Evolutionary conservation across 2,888 invertebrate genomes (phyloP).

Genomic region (Cheilosia vulpina): DNA sequence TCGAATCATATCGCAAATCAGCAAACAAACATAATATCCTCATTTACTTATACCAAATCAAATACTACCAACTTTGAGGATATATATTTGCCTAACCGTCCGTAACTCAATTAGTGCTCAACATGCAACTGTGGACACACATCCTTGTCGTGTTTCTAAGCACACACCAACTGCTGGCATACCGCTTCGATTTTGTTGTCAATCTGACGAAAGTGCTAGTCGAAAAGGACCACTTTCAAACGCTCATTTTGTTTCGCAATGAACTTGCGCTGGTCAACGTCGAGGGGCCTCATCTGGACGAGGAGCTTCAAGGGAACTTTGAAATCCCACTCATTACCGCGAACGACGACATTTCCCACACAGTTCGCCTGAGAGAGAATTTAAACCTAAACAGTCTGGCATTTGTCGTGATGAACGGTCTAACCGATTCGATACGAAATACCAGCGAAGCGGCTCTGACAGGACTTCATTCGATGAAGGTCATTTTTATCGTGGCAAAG

Average conservation of each 20-base stretch:
- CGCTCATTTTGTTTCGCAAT: constrained; percentile 49
- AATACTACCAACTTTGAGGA: background rate
- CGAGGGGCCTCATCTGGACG: constrained; percentile 25
- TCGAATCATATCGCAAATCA: constrained; percentile 17
- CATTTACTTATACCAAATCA: background rate
- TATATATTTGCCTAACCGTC: background rate
- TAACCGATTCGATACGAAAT: constrained; percentile 61
- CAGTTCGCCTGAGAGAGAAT: constrained; percentile 50
- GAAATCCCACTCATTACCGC: constrained; percentile 46
- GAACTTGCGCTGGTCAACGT: background rate
- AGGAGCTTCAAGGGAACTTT: constrained; percentile 26
- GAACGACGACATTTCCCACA: constrained; percentile 39
- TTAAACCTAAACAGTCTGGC: constrained; percentile 73
- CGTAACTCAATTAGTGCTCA: constrained; percentile 15
- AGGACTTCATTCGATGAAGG: constrained; percentile 70
- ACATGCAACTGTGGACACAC: constrained; percentile 9
- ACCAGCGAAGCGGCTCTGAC: constrained; percentile 67
- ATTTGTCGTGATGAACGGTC: constrained; percentile 67
- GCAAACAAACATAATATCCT: constrained; percentile 16
- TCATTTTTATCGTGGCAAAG: constrained; percentile 67
- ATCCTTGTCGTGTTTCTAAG: background rate
- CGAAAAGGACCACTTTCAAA: constrained; percentile 21
- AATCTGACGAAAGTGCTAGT: constrained; percentile 35
- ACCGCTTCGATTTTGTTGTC: constrained; percentile 52
- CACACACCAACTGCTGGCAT: constrained; percentile 1